These are phyloP conservation scores for Cryptotermes secundus DNA, from an alignment of 1,140 invertebrate species.

Conservation along the genomic window DNA sequence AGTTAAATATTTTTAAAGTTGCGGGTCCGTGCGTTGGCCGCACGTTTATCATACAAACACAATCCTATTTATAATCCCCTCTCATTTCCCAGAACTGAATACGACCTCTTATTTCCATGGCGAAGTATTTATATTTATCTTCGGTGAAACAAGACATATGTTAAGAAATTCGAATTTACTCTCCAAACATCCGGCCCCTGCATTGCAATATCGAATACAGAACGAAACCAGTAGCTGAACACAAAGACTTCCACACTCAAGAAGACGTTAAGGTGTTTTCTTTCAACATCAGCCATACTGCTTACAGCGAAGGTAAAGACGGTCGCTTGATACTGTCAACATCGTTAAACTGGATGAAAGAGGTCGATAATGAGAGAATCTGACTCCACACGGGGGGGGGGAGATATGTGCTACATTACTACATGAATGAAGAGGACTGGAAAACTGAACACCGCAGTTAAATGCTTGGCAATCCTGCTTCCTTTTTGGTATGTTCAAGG, in stretches of 20 bases:
- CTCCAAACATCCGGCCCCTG: conserved; percentile 33
- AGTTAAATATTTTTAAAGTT: conserved; percentile 34
- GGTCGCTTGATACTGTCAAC: not conserved
- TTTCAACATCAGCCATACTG: not conserved
- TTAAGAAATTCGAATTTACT: conserved; percentile 34
- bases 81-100: conserved; percentile 33
- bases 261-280: not conserved
- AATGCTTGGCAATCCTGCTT: no score
- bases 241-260: conserved; percentile 3
- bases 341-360: not conserved
- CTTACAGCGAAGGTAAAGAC: not conserved
- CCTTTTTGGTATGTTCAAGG: no score
- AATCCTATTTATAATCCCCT: conserved; percentile 32
- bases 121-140: conserved; percentile 35
- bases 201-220: conserved; percentile 35
- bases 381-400: not conserved
- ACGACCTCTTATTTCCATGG: conserved; percentile 33
- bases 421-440: not conserved
- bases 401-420: not conserved
- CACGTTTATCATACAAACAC: conserved; percentile 29
- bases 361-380: not conserved
- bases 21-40: conserved; percentile 19
- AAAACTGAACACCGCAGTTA: no score
- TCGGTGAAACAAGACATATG: conserved; percentile 31
- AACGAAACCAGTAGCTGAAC: conserved; percentile 21